Percentiles rank a stretch among this genome's conserved stretches.
phyloP scores from a whole-genome alignment of 2,113 vertebrate genomes.

The Spea bombifrons region DNA sequence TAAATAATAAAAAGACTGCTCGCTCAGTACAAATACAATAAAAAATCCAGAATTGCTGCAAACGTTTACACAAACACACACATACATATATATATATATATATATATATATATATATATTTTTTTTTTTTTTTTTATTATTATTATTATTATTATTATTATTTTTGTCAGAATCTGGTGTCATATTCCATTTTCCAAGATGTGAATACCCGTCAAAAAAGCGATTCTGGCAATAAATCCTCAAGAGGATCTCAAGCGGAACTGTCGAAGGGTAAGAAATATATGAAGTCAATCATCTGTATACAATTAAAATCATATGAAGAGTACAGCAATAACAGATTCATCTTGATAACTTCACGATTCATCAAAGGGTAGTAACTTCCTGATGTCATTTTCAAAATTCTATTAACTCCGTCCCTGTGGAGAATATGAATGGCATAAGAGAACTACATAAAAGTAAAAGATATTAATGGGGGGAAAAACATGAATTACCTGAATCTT shows the following conservation, averaged over 20 bases:
- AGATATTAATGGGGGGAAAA: too few relatives aligned
- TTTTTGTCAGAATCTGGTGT: too few relatives aligned
- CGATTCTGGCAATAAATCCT: neutral
- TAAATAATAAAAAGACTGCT: too few relatives aligned
- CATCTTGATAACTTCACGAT: neutral
- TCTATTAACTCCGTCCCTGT: neutral
- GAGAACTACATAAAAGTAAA: too few relatives aligned
- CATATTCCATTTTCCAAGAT: neutral
- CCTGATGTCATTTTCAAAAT: neutral
- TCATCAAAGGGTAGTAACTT: neutral
- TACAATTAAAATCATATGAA: neutral
- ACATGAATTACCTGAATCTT: too few relatives aligned
- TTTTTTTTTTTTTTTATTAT: too few relatives aligned
- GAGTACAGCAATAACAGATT: neutral
- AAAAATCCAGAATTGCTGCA: too few relatives aligned
- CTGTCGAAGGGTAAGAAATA: neutral
- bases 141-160: too few relatives aligned
- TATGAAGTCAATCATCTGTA: constrained; percentile 1
- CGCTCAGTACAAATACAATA: too few relatives aligned
- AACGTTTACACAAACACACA: too few relatives aligned
- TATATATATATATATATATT: too few relatives aligned
- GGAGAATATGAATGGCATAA: neutral
- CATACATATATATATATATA: too few relatives aligned
- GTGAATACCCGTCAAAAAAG: neutral
- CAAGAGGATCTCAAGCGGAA: neutral